phyloP scores from a whole-genome alignment of 2,888 invertebrate genomes.

The Hofmannophila pseudospretella region DNA sequence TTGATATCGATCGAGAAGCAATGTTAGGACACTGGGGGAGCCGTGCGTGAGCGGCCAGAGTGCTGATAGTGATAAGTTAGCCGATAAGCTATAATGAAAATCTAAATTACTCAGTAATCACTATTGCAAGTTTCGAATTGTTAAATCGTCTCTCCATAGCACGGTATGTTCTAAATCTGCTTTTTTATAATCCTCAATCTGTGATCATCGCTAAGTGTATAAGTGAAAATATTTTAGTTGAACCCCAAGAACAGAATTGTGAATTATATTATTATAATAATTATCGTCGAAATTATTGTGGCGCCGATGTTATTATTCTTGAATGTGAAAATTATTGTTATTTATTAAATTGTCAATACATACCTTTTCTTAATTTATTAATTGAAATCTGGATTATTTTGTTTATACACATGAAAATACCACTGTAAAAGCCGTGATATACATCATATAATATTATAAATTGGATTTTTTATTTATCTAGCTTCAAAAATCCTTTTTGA shows the following conservation, averaged over 20 bases:
- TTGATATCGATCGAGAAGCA: conserved; percentile 73
- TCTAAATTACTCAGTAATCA: conserved; percentile 76
- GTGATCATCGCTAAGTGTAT: conserved; percentile 75
- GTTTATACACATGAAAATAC: conserved; percentile 72
- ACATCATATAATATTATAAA: conserved; percentile 75
- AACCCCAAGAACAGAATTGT: conserved; percentile 51
- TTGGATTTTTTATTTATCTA: conserved; percentile 57
- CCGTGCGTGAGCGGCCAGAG: conserved; percentile 56
- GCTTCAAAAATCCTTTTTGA: not conserved
- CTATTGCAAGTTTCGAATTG: conserved; percentile 73
- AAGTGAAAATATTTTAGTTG: conserved; percentile 69
- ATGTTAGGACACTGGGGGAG: conserved; percentile 60
- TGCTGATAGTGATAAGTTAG: conserved; percentile 73
- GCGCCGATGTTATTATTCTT: conserved; percentile 56
- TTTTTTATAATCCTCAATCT: conserved; percentile 76
- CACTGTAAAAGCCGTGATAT: conserved; percentile 78
- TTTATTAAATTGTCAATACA: conserved; percentile 66
- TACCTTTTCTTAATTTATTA: conserved; percentile 68
- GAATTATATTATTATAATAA: conserved; percentile 32
- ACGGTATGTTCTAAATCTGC: conserved; percentile 75
- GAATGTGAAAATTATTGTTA: conserved; percentile 67
- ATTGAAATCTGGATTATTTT: conserved; percentile 70
- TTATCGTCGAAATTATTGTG: conserved; percentile 56
- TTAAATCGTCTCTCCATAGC: conserved; percentile 72
- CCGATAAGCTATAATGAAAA: conserved; percentile 70